Base-by-base conservation (phyloP, 2,888 invertebrate genomes). In the Achlya flavicornis region DNA sequence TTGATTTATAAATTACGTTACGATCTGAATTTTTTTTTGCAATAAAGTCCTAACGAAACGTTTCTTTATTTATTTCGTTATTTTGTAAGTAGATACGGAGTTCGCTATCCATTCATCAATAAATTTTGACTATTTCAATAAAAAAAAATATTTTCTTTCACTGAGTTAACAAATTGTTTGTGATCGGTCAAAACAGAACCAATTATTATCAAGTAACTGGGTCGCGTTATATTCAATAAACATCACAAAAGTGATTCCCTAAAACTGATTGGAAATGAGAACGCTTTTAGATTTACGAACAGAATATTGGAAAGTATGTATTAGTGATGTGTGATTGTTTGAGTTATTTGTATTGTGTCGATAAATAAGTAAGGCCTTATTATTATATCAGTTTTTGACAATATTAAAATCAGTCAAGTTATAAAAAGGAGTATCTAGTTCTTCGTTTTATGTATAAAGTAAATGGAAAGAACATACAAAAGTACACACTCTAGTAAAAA, bases 231-330 rank as follows among this genome's bases (percentile, higher is more conserved):
- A 63, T 81, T 73, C 68, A 71, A 64, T 74, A 70, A 75, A 76
- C 69, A 72, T 77, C 73, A 73, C 66, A 73, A 71, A 72, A 66
- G 71, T 72, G 68, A 69, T 76, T 74, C 67, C 69, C 69, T 79
- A 74, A 80, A 72, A 78, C 79, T 84, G 78, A 87, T 86, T 80
- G 76, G 74, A 72, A 80, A 79, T 76, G 83, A 86, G 83, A 78
- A 79, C 66, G 78, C 85, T 83, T 81, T 84, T 79, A 82, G 74
- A 78, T 78, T 76, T 70, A 72, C 64, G 65, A 63, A 66, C 26
- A 67, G 61, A 67, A 68, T 72, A 65, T 64, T 58, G 62, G 59
- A 43, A 62, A 80, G 77, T 78, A 71, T 68, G 26, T 26, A 26
- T 76, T 61, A 35, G 38, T 38, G 16, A 16, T 59, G 58, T 59